phyloP scores from a whole-genome alignment of 2,113 vertebrate genomes.

The Acinonyx jubatus region DNA sequence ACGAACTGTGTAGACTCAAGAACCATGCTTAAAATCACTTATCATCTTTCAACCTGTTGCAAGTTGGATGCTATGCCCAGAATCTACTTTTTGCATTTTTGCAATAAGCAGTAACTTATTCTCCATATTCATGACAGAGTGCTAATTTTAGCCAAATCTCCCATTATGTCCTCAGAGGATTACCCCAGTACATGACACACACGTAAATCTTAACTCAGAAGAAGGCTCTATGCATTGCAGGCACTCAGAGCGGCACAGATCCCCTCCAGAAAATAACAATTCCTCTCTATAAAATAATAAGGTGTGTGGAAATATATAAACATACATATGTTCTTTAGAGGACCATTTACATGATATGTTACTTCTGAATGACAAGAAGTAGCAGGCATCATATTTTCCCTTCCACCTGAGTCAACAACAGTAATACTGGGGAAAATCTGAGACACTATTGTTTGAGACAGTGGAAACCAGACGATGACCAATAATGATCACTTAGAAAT shows the following conservation, averaged over 20 bases:
- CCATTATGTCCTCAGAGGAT: neutral
- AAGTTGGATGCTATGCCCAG: neutral
- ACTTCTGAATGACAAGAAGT: neutral
- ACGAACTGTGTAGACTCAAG: neutral
- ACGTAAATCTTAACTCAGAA: neutral
- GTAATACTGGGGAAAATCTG: neutral
- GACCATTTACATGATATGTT: neutral
- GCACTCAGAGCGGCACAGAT: neutral
- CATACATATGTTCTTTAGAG: neutral
- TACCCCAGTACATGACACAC: neutral
- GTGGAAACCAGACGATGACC: no score
- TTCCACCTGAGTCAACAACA: neutral
- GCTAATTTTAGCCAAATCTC: neutral
- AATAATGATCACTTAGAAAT: no score
- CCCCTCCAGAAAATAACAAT: neutral
- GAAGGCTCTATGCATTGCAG: accelerated
- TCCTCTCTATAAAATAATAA: neutral
- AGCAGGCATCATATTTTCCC: neutral
- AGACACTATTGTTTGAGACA: neutral
- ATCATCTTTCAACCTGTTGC: neutral
- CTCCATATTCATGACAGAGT: neutral
- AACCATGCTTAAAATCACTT: neutral
- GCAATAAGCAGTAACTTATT: neutral
- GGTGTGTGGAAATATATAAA: neutral
- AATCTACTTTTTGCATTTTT: neutral